These are phyloP conservation scores for Pleuronectes platessa DNA, from an alignment of 2,113 vertebrate species.

Conservation along the genomic window DNA sequence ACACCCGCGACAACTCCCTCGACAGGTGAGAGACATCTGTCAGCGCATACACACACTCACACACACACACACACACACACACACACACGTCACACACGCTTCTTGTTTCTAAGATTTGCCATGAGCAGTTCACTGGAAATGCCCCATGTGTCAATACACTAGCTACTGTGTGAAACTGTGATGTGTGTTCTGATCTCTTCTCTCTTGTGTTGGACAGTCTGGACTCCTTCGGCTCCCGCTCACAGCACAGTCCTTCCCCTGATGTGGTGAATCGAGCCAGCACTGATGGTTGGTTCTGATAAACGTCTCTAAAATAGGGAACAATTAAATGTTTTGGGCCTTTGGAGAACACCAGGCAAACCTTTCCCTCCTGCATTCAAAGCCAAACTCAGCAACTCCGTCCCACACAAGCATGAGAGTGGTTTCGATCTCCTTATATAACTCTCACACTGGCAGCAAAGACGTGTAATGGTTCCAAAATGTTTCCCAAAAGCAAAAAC, in stretches of 20 bases:
- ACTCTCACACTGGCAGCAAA: conserved; percentile 4
- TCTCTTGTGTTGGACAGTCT: conserved; percentile 85
- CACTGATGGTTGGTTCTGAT: conserved; percentile 88
- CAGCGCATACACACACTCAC: conserved; percentile 8
- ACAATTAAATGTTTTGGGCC: not conserved
- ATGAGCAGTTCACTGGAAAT: no score
- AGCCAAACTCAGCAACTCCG: not conserved
- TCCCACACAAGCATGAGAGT: not conserved
- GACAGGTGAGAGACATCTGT: conserved; percentile 73
- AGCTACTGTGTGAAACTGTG: not conserved
- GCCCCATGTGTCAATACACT: not conserved
- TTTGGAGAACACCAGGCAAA: not conserved
- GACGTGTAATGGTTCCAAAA: not conserved
- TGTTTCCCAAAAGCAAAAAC: conserved; percentile 21
- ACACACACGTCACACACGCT: not conserved
- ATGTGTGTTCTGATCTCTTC: not conserved
- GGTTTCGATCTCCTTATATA: not conserved
- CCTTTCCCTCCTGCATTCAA: not conserved
- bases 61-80: not conserved
- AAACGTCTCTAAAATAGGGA: not conserved
- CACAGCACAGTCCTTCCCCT: conserved; percentile 93
- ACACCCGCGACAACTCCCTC: conserved; percentile 92
- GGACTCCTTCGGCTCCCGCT: conserved; percentile 96
- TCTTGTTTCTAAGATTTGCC: no score
- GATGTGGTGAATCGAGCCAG: conserved; percentile 92